These are phyloP conservation scores for Anisognathus igniventris DNA, from an alignment of 2,797 vertebrate genomes.

Conservation along the genomic window DNA sequence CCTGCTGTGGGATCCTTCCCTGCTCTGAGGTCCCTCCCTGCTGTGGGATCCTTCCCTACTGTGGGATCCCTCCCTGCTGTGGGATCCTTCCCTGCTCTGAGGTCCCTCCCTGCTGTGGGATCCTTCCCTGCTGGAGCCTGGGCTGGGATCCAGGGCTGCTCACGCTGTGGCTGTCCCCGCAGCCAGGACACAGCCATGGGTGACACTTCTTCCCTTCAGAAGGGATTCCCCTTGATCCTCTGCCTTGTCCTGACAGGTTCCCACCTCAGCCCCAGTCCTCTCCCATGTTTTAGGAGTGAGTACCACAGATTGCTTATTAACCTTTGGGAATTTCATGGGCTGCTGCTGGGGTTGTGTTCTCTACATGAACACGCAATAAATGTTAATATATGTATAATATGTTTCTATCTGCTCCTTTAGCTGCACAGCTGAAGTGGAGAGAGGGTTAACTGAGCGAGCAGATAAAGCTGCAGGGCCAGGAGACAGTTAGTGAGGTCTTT, in stretches of 20 bases:
- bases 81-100: neutral
- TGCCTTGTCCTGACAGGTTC: neutral
- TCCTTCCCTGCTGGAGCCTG: neutral
- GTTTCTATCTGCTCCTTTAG: neutral
- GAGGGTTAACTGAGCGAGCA: conserved; percentile 38
- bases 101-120: neutral
- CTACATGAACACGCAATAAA: neutral
- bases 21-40: neutral
- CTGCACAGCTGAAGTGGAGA: neutral
- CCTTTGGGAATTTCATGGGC: neutral
- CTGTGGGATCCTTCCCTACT: neutral
- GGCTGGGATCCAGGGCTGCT: neutral
- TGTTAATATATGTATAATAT: neutral
- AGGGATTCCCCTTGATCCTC: neutral
- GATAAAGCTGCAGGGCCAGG: conserved; percentile 6
- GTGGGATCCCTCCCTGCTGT: neutral
- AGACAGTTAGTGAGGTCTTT: conserved; percentile 56
- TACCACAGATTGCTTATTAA: neutral
- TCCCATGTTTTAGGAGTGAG: neutral
- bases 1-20: neutral
- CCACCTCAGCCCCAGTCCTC: neutral
- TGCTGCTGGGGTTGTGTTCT: neutral
- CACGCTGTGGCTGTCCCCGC: neutral
- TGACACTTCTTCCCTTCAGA: neutral
- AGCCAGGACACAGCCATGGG: accelerated